phyloP scores from a whole-genome alignment of 2,113 vertebrate species.

The Menidia beryllina region DNA sequence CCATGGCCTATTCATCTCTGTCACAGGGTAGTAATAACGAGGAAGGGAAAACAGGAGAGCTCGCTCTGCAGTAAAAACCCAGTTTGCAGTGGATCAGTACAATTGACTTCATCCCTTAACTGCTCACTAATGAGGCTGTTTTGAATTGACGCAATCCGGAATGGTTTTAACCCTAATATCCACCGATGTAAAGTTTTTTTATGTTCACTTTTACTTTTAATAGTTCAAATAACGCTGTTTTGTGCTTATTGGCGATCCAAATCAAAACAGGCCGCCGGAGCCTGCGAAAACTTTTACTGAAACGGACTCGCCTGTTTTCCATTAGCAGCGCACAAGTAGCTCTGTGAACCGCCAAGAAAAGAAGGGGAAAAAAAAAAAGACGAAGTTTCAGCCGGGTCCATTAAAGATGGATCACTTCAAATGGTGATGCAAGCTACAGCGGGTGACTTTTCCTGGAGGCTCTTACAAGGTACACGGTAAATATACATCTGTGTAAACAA shows the following conservation, averaged over 20 bases:
- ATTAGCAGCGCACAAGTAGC: constrained; percentile 72
- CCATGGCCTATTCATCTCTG: constrained; percentile 65
- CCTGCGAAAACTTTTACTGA: constrained; percentile 54
- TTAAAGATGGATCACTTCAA: constrained; percentile 73
- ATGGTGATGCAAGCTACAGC: constrained; percentile 65
- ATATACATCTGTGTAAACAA: constrained; percentile 82
- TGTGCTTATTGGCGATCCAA: constrained; percentile 25
- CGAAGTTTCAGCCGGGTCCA: constrained; percentile 58
- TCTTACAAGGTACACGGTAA: constrained; percentile 58
- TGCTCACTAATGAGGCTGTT: constrained; percentile 40
- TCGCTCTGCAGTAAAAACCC: constrained; percentile 19
- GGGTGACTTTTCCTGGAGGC: constrained; percentile 57
- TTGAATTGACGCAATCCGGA: constrained; percentile 15
- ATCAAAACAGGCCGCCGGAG: constrained; percentile 24
- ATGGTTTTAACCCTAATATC: neutral
- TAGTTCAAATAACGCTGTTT: constrained; percentile 29
- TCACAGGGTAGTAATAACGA: constrained; percentile 66
- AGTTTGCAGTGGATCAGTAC: constrained; percentile 41
- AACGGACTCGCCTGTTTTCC: constrained; percentile 66
- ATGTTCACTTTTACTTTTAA: constrained; percentile 20
- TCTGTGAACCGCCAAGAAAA: constrained; percentile 57
- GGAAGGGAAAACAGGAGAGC: constrained; percentile 43
- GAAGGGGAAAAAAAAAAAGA: constrained; percentile 50
- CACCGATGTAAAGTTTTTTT: neutral
- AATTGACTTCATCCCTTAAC: constrained; percentile 31